These are phyloP conservation scores for Dermochelys coriacea DNA, from an alignment of 2,797 vertebrate genomes.

Conservation along the genomic window DNA sequence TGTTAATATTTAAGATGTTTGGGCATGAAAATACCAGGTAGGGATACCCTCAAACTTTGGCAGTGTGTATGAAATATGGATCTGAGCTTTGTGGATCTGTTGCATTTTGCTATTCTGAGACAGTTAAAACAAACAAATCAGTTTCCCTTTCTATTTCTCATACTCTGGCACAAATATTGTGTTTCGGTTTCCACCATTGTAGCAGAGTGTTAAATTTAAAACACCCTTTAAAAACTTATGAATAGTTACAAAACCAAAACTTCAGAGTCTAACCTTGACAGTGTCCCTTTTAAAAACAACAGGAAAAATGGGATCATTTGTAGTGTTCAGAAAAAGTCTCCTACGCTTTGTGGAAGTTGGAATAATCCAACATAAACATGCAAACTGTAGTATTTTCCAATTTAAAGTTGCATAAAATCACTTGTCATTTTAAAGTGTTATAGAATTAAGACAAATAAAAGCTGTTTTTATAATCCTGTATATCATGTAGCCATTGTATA, in stretches of 20 bases:
- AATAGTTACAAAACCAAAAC: neutral
- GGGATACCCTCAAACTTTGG: neutral
- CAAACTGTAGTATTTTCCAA: conserved; percentile 54
- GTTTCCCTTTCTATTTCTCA: neutral
- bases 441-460: conserved; percentile 50
- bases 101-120: conserved; percentile 13
- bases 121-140: neutral
- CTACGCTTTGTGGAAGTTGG: conserved; percentile 38
- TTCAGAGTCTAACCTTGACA: conserved; percentile 50
- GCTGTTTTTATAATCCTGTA: conserved; percentile 69
- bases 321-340: conserved; percentile 44
- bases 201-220: conserved; percentile 27
- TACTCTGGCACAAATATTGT: neutral
- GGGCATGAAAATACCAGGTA: neutral
- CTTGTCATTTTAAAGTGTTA: conserved; percentile 68
- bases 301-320: conserved; percentile 57
- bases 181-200: conserved; percentile 3
- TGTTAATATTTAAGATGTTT: conserved; percentile 36
- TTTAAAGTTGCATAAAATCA: conserved; percentile 52
- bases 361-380: conserved; percentile 27
- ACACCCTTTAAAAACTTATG: neutral
- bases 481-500: conserved; percentile 67
- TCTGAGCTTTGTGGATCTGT: conserved; percentile 37
- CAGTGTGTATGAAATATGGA: conserved; percentile 21
- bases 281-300: conserved; percentile 61